These are phyloP conservation scores for Cheilosia vernalis DNA, from an alignment of 2,888 invertebrate genomes.

Conservation along the genomic window DNA sequence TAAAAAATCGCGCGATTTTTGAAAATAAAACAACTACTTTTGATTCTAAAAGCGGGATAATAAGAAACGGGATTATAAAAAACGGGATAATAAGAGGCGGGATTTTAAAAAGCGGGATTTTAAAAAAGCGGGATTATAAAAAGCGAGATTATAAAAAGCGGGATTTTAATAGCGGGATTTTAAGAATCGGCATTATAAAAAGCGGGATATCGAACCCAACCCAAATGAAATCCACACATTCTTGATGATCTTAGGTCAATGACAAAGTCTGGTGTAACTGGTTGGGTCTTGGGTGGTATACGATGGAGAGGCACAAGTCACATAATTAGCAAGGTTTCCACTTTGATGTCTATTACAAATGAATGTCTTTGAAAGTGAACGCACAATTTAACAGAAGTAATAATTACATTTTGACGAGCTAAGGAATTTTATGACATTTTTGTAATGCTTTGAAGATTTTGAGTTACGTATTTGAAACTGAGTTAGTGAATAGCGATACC, in stretches of 20 bases:
- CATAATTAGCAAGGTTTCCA: conserved; percentile 52
- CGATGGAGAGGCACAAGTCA: conserved; percentile 6
- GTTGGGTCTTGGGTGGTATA: conserved; percentile 52
- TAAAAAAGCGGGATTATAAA: too few species aligned
- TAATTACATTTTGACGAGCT: conserved; percentile 52
- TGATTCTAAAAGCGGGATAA: too few species aligned
- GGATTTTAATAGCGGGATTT: too few species aligned
- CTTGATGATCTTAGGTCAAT: conserved; percentile 52
- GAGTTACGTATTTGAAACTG: not conserved
- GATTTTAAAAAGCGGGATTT: too few species aligned
- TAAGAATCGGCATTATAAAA: too few species aligned
- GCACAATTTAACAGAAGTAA: not conserved
- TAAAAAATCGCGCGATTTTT: too few species aligned
- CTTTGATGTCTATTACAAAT: conserved; percentile 14
- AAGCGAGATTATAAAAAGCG: too few species aligned
- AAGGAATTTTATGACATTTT: conserved; percentile 19
- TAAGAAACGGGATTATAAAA: too few species aligned
- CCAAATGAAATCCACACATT: conserved; percentile 14
- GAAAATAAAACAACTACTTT: too few species aligned
- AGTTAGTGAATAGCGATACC: too few species aligned
- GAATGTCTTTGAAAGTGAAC: conserved; percentile 28
- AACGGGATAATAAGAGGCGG: too few species aligned
- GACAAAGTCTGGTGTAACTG: conserved; percentile 47
- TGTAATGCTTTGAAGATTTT: not conserved
- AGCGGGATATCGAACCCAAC: too few species aligned